Percentiles rank a stretch among this genome's conserved stretches.
These are phyloP conservation scores for Melanotaenia parkinsoni DNA, from an alignment of 2,797 vertebrate genomes.

Conservation along the genomic window DNA sequence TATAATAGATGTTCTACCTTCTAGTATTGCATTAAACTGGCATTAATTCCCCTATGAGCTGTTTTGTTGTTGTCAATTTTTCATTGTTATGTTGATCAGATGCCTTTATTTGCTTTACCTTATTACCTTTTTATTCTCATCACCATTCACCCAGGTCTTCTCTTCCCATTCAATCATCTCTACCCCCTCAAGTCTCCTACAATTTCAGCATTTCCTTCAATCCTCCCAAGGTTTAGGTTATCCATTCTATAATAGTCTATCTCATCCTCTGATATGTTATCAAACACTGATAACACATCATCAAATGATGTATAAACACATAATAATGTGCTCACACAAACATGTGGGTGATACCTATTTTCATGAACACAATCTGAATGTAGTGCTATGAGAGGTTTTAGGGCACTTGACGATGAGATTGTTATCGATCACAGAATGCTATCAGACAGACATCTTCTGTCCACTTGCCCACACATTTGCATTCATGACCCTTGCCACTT, in stretches of 20 bases:
- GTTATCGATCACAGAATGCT: not conserved
- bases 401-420: not conserved
- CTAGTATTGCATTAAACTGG: not conserved
- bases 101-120: not conserved
- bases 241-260: too few species aligned
- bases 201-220: slow-evolving; percentile 12
- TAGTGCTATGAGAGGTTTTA: not conserved
- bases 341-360: not conserved
- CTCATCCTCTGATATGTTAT: not conserved
- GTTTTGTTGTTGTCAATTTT: not conserved
- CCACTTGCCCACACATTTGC: slow-evolving; percentile 44
- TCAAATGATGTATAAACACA: too few species aligned
- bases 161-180: slow-evolving; percentile 9
- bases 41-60: slow-evolving; percentile 3
- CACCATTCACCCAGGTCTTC: not conserved
- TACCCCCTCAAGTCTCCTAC: not conserved
- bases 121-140: slow-evolving; percentile 15
- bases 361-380: slow-evolving; percentile 2
- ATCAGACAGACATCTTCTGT: not conserved
- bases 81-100: not conserved
- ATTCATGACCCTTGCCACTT: slow-evolving; percentile 57
- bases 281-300: not conserved
- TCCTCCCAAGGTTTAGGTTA: not conserved
- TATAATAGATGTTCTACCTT: not conserved
- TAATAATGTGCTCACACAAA: not conserved